Percentiles rank a stretch among this genome's conserved stretches.
These are phyloP conservation scores for Hafferia zeledoni DNA, from an alignment of 2,797 vertebrate species.

Conservation along the genomic window DNA sequence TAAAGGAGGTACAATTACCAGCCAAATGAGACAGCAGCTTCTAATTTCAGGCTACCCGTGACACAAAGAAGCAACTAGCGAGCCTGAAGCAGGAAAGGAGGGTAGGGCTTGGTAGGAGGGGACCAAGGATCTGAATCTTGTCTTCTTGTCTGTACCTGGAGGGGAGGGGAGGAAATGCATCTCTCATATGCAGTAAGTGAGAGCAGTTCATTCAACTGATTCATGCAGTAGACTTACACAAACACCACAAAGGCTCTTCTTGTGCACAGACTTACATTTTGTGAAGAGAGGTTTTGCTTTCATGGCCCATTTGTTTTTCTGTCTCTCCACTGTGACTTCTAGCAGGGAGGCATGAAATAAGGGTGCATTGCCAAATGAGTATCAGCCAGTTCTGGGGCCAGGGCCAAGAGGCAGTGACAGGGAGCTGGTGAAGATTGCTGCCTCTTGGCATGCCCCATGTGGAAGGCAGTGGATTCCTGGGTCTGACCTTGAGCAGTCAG, in stretches of 20 bases:
- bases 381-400: neutral
- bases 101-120: neutral
- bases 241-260: neutral
- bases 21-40: neutral
- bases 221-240: neutral
- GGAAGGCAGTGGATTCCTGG: neutral
- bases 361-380: constrained; percentile 18
- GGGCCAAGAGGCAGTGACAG: constrained; percentile 14
- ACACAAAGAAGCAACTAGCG: neutral
- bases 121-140: neutral
- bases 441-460: neutral
- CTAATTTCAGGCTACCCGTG: neutral
- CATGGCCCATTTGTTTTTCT: neutral
- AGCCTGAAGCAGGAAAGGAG: neutral
- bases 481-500: constrained; percentile 29
- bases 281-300: neutral
- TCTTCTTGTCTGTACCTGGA: neutral
- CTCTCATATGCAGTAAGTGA: neutral
- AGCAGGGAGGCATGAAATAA: neutral
- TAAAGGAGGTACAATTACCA: neutral
- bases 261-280: neutral
- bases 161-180: neutral
- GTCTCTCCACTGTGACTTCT: neutral
- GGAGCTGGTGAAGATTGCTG: neutral
- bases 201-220: neutral